Conservation (phyloP, 2,888 invertebrate genomes). For the Erebia aethiops region DNA sequence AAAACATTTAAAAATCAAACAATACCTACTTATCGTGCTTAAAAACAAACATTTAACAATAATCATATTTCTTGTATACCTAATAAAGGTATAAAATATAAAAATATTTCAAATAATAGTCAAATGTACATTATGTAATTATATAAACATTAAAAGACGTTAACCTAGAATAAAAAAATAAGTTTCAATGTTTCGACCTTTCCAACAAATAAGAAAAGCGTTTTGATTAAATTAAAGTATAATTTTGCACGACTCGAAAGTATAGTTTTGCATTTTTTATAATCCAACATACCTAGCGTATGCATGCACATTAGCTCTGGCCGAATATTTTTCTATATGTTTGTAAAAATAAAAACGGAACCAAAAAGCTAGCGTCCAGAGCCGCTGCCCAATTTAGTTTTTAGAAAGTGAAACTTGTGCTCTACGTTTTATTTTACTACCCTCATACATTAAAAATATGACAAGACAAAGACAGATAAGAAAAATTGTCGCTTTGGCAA, state of each 20-base stretch:
- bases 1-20: too few relatives aligned
- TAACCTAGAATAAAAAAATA: slow-evolving; percentile 31
- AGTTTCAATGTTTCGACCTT: slow-evolving; percentile 32
- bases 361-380: neutral
- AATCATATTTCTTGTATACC: too few relatives aligned
- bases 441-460: neutral
- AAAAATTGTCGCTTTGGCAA: neutral
- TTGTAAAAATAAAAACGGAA: neutral
- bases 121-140: slow-evolving; percentile 2
- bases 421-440: neutral
- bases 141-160: slow-evolving; percentile 15
- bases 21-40: too few relatives aligned
- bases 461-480: neutral
- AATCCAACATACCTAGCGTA: too few relatives aligned
- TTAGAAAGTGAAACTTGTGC: neutral
- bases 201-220: slow-evolving; percentile 29
- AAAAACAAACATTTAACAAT: too few relatives aligned
- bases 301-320: too few relatives aligned
- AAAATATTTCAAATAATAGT: neutral
- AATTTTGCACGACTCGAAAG: slow-evolving; percentile 15
- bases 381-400: neutral
- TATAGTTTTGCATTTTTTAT: neutral
- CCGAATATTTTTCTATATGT: too few relatives aligned
- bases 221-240: slow-evolving; percentile 25
- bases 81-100: too few relatives aligned